Percentiles rank a stretch among this genome's conserved stretches.
These are phyloP conservation scores for Ascidia mentula DNA, from an alignment of 23 tunicate species.

Conservation along the genomic window DNA sequence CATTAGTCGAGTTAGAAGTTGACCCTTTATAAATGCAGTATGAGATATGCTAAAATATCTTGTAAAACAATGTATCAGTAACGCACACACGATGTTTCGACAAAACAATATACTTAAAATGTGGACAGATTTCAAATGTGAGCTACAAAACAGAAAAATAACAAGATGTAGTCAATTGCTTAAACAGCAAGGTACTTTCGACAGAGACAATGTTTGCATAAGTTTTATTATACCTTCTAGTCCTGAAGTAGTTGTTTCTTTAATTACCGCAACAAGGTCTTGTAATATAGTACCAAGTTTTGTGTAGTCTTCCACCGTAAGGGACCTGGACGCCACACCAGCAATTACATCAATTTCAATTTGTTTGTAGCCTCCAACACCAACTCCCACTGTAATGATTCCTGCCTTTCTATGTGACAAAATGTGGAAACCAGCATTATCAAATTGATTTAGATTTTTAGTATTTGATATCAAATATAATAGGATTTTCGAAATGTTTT, in stretches of 20 bases:
- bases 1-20: conserved; percentile 4
- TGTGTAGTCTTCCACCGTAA: neutral
- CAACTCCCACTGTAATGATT: conserved; percentile 17
- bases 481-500: neutral
- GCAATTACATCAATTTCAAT: neutral
- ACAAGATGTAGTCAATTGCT: too few species aligned
- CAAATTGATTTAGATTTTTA: neutral
- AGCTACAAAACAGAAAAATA: too few species aligned
- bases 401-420: neutral
- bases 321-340: neutral
- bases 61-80: too few species aligned
- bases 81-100: too few species aligned
- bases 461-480: neutral
- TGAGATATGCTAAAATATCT: too few species aligned
- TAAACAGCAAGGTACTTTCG: too few species aligned
- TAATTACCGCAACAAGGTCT: neutral
- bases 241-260: neutral
- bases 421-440: neutral
- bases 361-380: neutral
- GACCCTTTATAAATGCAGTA: too few species aligned
- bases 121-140: too few species aligned
- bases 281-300: neutral
- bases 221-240: neutral
- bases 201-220: too few species aligned
- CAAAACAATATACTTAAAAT: too few species aligned